Evolutionary conservation across 2,113 vertebrate genomes (phyloP).

Genomic region (Pterocles gutturalis): DNA sequence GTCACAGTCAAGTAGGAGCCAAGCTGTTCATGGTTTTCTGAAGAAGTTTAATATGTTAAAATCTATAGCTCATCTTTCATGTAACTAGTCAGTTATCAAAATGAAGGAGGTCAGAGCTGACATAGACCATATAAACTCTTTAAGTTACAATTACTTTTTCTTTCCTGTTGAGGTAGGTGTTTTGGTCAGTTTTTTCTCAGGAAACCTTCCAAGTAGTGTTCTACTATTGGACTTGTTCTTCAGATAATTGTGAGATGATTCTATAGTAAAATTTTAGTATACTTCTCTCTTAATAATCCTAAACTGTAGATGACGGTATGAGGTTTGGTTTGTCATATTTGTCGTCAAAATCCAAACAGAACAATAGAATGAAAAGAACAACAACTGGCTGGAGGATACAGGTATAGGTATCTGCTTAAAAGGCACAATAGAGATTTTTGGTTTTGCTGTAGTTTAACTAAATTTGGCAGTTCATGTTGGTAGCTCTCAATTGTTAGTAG

Average conservation of each 20-base stretch:
- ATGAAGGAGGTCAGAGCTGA: not conserved
- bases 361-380: not conserved
- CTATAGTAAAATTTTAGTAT: not conserved
- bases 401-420: not conserved
- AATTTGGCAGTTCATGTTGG: not conserved
- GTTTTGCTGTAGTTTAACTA: not conserved
- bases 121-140: not conserved
- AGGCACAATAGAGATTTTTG: not conserved
- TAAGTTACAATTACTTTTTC: not conserved
- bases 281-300: not conserved
- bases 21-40: not conserved
- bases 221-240: not conserved
- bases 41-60: not conserved
- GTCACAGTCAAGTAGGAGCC: not conserved
- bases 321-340: not conserved
- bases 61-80: not conserved
- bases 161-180: not conserved
- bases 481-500: not conserved
- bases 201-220: not conserved
- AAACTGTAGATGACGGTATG: accelerated
- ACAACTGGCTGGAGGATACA: not conserved
- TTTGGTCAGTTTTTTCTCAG: not conserved
- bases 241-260: not conserved
- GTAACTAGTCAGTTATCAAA: not conserved
- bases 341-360: not conserved